Percentiles rank a stretch among this genome's conserved stretches.
These are phyloP conservation scores for Callosobruchus maculatus DNA, from an alignment of 2,888 invertebrate species.

Conservation along the genomic window DNA sequence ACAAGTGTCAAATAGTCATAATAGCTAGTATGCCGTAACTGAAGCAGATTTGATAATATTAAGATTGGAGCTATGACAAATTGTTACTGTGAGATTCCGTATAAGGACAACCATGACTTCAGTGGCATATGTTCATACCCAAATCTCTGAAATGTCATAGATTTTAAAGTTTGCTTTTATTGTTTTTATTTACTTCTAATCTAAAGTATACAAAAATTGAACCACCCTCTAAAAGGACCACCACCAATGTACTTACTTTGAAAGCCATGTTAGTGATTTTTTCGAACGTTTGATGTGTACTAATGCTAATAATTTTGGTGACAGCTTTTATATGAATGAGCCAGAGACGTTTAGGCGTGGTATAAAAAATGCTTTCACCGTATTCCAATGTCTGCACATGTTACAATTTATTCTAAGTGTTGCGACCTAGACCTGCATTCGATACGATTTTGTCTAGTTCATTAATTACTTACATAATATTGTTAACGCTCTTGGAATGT, in stretches of 20 bases:
- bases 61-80: too few relatives aligned
- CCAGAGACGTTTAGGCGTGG: slow-evolving; percentile 3
- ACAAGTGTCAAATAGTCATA: too few relatives aligned
- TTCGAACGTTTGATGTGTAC: slow-evolving; percentile 13
- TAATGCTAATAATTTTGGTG: slow-evolving; percentile 1
- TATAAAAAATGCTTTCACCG: slow-evolving; percentile 1
- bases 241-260: slow-evolving; percentile 29
- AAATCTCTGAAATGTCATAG: too few relatives aligned
- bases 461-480: background rate
- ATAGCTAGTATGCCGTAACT: too few relatives aligned
- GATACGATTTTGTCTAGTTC: background rate
- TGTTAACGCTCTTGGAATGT: background rate
- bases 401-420: background rate
- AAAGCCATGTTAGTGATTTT: slow-evolving; percentile 27
- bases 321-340: slow-evolving; percentile 5
- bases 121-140: too few relatives aligned
- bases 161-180: too few relatives aligned
- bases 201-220: background rate
- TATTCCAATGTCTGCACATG: background rate
- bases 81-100: too few relatives aligned
- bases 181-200: too few relatives aligned
- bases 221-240: background rate
- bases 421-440: background rate
- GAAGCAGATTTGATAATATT: too few relatives aligned
- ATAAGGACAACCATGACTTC: too few relatives aligned